These are phyloP conservation scores for Nannobrachium achirus DNA, from an alignment of 2,113 vertebrate species.

Conservation along the genomic window DNA sequence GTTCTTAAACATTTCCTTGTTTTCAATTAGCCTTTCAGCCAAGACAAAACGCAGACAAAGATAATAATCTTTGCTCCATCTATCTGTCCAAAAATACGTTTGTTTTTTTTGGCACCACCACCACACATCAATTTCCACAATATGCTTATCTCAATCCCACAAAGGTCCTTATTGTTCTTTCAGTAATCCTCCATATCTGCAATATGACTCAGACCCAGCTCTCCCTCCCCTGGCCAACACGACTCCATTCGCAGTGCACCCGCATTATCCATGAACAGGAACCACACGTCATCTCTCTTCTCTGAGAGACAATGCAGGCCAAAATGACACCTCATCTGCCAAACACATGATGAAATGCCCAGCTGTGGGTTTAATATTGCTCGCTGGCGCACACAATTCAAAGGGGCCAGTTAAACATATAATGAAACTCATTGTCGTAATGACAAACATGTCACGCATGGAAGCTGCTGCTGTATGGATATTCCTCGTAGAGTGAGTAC, in stretches of 20 bases:
- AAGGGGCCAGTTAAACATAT: slow-evolving; percentile 54
- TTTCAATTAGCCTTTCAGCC: slow-evolving; percentile 66
- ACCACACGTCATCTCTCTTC: slow-evolving; percentile 41
- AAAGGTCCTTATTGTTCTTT: slow-evolving; percentile 75
- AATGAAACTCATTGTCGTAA: slow-evolving; percentile 44
- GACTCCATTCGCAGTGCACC: slow-evolving; percentile 49
- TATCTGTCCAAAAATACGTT: slow-evolving; percentile 37
- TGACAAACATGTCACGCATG: slow-evolving; percentile 28
- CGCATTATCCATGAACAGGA: slow-evolving; percentile 61
- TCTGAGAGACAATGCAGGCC: slow-evolving; percentile 59
- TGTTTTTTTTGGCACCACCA: slow-evolving; percentile 55
- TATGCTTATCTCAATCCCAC: slow-evolving; percentile 74
- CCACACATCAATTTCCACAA: slow-evolving; percentile 71
- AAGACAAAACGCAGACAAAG: slow-evolving; percentile 36
- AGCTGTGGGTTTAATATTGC: slow-evolving; percentile 67
- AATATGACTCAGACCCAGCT: slow-evolving; percentile 75
- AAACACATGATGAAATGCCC: slow-evolving; percentile 66
- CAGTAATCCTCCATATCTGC: slow-evolving; percentile 77
- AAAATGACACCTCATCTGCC: slow-evolving; percentile 66
- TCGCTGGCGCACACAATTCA: slow-evolving; percentile 48
- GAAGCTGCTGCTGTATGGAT: slow-evolving; percentile 22
- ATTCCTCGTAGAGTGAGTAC: slow-evolving; percentile 11
- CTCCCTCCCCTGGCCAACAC: slow-evolving; percentile 59
- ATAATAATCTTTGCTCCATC: slow-evolving; percentile 53
- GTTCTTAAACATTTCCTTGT: slow-evolving; percentile 28